phyloP scores from a whole-genome alignment of 2,113 vertebrate species.

The Choloepus hoffmanni region DNA sequence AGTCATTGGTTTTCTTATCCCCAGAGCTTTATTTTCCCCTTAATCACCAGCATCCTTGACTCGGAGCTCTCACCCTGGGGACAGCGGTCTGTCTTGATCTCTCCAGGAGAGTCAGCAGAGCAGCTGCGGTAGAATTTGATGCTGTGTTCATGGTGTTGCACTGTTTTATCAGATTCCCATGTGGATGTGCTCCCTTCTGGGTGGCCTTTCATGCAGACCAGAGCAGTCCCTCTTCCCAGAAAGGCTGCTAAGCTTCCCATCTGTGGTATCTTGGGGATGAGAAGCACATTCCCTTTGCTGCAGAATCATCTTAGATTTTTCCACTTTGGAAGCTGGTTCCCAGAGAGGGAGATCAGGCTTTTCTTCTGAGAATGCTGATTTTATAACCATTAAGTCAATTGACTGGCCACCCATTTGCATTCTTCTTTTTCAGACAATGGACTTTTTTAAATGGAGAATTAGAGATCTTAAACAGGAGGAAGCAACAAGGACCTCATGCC shows the following conservation, averaged over 20 bases:
- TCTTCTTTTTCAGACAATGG: not conserved
- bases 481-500: not conserved
- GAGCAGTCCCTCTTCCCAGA: slow-evolving; percentile 58
- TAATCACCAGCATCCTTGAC: slow-evolving; percentile 52
- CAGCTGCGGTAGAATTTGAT: slow-evolving; percentile 38
- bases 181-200: slow-evolving; percentile 39
- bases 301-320: not conserved
- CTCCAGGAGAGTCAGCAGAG: slow-evolving; percentile 59
- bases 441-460: not conserved
- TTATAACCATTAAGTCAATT: not conserved
- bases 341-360: not conserved
- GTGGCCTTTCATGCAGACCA: slow-evolving; percentile 67
- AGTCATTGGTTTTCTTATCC: not conserved
- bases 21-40: slow-evolving; percentile 21
- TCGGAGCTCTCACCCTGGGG: not conserved
- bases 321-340: not conserved
- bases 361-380: not conserved
- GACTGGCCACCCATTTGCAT: not conserved
- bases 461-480: not conserved
- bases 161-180: not conserved
- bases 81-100: slow-evolving; percentile 60
- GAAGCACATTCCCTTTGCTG: not conserved
- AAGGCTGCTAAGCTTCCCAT: slow-evolving; percentile 38
- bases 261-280: not conserved
- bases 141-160: not conserved